A percentile compares a stretch with the other conserved stretches of the same genome.
phyloP scores from a whole-genome alignment of 2,797 vertebrate genomes.

The Halcyon badia region DNA sequence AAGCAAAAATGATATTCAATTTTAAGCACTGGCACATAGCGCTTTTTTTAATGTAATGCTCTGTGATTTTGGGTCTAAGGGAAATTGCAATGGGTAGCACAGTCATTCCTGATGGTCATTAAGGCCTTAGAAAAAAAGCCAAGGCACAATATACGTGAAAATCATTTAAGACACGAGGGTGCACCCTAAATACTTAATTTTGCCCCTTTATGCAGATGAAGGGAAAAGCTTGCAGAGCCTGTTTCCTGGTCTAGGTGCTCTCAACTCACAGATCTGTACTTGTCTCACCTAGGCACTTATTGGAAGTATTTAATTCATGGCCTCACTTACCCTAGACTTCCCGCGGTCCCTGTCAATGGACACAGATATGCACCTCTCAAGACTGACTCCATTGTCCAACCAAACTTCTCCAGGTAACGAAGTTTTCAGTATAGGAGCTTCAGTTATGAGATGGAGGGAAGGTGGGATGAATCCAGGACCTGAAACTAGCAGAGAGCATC shows the following conservation, averaged over 20 bases:
- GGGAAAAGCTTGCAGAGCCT: not conserved
- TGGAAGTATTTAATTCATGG: not conserved
- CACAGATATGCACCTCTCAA: not conserved
- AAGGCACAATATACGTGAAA: not conserved
- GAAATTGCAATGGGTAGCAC: constrained; percentile 1
- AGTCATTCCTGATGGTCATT: not conserved
- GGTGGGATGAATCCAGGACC: not conserved
- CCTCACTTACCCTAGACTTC: not conserved
- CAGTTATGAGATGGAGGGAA: not conserved
- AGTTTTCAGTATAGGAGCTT: not conserved
- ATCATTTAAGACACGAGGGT: not conserved
- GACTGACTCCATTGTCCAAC: not conserved
- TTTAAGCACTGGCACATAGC: constrained; percentile 67
- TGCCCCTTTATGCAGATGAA: not conserved
- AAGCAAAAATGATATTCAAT: constrained; percentile 65
- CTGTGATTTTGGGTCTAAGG: constrained; percentile 27
- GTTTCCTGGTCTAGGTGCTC: not conserved
- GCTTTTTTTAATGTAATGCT: constrained; percentile 22
- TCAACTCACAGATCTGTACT: not conserved
- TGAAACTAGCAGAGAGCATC: not conserved
- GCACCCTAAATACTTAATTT: not conserved
- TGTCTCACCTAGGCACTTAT: not conserved
- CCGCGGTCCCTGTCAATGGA: not conserved
- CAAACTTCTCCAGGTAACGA: not conserved
- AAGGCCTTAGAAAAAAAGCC: not conserved